Percentiles rank a stretch among this genome's conserved stretches.
These are phyloP conservation scores for Percopsis omiscomaycus DNA, from an alignment of 2,797 vertebrate species.

Conservation along the genomic window DNA sequence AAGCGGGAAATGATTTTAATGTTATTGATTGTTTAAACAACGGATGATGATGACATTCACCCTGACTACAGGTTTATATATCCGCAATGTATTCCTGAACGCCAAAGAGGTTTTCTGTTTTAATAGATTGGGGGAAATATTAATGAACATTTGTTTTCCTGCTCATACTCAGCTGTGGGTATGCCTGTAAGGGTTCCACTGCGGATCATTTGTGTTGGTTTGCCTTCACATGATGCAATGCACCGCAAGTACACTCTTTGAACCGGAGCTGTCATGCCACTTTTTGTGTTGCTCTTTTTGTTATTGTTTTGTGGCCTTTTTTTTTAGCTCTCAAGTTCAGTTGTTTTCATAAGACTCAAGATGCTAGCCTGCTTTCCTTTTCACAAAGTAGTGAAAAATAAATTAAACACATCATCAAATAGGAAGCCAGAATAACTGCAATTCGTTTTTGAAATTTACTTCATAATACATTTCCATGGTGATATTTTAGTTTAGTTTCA, in stretches of 20 bases:
- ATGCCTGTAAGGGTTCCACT: slow-evolving; percentile 61
- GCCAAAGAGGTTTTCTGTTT: slow-evolving; percentile 36
- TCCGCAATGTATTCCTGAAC: slow-evolving; percentile 58
- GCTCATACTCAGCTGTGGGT: slow-evolving; percentile 54
- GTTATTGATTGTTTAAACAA: slow-evolving; percentile 47
- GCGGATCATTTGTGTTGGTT: slow-evolving; percentile 67
- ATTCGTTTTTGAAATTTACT: neutral
- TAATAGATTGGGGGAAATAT: slow-evolving; percentile 53
- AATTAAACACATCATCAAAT: neutral
- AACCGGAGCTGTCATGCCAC: slow-evolving; percentile 77
- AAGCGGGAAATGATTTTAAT: slow-evolving; percentile 29
- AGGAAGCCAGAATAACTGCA: neutral
- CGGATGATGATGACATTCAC: slow-evolving; percentile 60
- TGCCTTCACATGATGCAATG: slow-evolving; percentile 79
- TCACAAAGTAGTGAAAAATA: neutral
- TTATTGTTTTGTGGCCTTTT: slow-evolving; percentile 67
- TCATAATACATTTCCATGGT: neutral
- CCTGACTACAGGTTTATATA: slow-evolving; percentile 61
- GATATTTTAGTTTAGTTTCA: too few relatives aligned
- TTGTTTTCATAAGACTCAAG: slow-evolving; percentile 27
- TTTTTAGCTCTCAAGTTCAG: slow-evolving; percentile 49
- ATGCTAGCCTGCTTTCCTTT: too few relatives aligned
- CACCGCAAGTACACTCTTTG: slow-evolving; percentile 78
- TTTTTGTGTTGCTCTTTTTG: slow-evolving; percentile 64
- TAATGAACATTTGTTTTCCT: slow-evolving; percentile 52